phyloP scores from a whole-genome alignment of 2,113 vertebrate genomes.

The Phycodurus eques region DNA sequence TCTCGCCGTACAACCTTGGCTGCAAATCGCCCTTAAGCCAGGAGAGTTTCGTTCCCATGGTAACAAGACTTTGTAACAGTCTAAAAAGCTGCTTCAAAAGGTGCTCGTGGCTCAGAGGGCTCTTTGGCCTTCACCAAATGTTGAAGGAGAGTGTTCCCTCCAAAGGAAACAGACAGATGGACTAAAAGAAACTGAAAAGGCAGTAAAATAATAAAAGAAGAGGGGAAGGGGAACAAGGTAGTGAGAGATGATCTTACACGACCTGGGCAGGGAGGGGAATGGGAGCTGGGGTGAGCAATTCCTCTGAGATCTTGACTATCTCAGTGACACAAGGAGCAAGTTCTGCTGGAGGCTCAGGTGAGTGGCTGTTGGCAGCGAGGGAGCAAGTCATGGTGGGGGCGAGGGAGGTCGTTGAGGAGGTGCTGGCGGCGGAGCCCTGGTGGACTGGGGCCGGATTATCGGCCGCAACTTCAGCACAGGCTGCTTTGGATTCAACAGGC shows the following conservation, averaged over 20 bases:
- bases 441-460: conserved; percentile 36
- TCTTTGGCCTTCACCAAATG: conserved; percentile 29
- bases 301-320: conserved; percentile 46
- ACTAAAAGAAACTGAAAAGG: conserved; percentile 27
- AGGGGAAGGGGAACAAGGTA: background rate
- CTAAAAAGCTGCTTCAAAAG: conserved; percentile 57
- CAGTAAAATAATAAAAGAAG: conserved; percentile 1
- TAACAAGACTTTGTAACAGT: conserved; percentile 55
- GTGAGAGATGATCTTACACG: conserved; percentile 32
- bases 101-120: conserved; percentile 54
- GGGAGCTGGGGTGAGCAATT: conserved; percentile 45
- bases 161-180: conserved; percentile 41
- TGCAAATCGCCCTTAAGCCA: conserved; percentile 28
- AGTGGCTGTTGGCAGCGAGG: conserved; percentile 32
- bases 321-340: conserved; percentile 31
- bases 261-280: conserved; percentile 47
- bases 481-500: conserved; percentile 61
- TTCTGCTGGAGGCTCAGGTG: conserved; percentile 28
- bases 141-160: conserved; percentile 40
- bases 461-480: conserved; percentile 16
- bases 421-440: conserved; percentile 27
- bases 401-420: conserved; percentile 36
- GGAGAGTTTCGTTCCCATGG: conserved; percentile 51
- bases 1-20: conserved; percentile 43
- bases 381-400: conserved; percentile 30